Conservation (phyloP, 1,140 invertebrate species). For the Dolichoris vasculosae region DNA sequence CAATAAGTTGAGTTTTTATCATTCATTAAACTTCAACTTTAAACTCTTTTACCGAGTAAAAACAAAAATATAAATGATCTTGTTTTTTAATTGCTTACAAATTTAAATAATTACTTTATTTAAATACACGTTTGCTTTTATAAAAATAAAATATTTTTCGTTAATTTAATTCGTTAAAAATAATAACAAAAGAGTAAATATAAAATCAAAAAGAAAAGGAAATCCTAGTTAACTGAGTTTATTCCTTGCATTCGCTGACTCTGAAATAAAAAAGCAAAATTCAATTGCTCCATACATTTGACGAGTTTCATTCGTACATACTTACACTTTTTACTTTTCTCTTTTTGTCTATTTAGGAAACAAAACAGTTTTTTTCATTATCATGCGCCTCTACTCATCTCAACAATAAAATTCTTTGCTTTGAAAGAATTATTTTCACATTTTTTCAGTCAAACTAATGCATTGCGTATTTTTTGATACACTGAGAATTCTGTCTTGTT, state of each 20-base stretch:
- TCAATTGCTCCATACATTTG: neutral
- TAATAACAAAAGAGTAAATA: neutral
- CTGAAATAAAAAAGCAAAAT: neutral
- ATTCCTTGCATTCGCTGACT: neutral
- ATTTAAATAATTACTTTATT: too few species aligned
- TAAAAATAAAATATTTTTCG: neutral
- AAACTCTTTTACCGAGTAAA: too few species aligned
- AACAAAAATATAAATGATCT: too few species aligned
- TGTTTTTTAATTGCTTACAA: too few species aligned
- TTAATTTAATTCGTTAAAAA: neutral
- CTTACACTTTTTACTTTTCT: neutral
- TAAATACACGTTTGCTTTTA: too few species aligned
- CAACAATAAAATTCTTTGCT: neutral
- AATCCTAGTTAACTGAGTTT: neutral
- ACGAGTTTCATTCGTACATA: neutral
- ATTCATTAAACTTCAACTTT: too few species aligned
- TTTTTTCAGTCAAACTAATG: neutral
- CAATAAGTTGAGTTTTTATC: too few species aligned
- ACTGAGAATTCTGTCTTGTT: neutral
- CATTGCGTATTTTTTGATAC: neutral
- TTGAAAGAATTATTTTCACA: neutral
- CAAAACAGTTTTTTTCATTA: neutral
- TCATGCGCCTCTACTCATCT: neutral
- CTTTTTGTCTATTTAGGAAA: neutral
- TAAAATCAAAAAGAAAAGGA: neutral